Conservation (phyloP, 1,140 invertebrate species). For the Eupeodes corollae region DNA sequence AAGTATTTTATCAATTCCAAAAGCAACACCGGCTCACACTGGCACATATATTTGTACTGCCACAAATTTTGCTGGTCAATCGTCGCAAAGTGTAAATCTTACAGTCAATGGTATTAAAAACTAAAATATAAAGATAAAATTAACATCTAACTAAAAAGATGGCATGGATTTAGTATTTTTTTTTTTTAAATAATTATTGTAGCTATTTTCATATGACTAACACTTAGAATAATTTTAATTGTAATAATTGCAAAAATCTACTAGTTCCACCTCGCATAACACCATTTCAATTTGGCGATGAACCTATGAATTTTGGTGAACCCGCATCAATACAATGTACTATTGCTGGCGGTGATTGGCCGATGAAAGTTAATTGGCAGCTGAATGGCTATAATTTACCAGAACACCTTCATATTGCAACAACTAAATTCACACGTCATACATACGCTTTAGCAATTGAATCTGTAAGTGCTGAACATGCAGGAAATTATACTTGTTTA, state of each 20-base stretch:
- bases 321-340: slow-evolving; percentile 56
- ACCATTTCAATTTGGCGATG: slow-evolving; percentile 50
- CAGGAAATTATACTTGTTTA: slow-evolving; percentile 66
- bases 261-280: slow-evolving; percentile 43
- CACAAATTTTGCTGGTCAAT: slow-evolving; percentile 49
- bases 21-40: slow-evolving; percentile 49
- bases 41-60: slow-evolving; percentile 59
- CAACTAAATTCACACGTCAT: not conserved
- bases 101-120: slow-evolving; percentile 46
- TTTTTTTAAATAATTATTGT: no score
- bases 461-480: slow-evolving; percentile 46
- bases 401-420: slow-evolving; percentile 33
- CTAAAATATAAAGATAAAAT: not conserved
- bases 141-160: not conserved
- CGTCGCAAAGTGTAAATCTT: slow-evolving; percentile 47
- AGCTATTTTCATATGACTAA: no score
- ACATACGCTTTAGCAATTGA: slow-evolving; percentile 34
- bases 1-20: slow-evolving; percentile 55
- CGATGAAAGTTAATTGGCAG: slow-evolving; percentile 49
- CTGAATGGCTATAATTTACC: slow-evolving; percentile 40
- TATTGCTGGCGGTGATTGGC: slow-evolving; percentile 52
- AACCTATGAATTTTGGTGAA: slow-evolving; percentile 51
- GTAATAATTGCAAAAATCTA: not conserved
- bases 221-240: slow-evolving; percentile 39
- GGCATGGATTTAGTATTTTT: not conserved